Percentiles rank a stretch among this genome's conserved stretches.
These are phyloP conservation scores for Trachymyrmex septentrionalis DNA, from an alignment of 1,140 invertebrate species.

Conservation along the genomic window DNA sequence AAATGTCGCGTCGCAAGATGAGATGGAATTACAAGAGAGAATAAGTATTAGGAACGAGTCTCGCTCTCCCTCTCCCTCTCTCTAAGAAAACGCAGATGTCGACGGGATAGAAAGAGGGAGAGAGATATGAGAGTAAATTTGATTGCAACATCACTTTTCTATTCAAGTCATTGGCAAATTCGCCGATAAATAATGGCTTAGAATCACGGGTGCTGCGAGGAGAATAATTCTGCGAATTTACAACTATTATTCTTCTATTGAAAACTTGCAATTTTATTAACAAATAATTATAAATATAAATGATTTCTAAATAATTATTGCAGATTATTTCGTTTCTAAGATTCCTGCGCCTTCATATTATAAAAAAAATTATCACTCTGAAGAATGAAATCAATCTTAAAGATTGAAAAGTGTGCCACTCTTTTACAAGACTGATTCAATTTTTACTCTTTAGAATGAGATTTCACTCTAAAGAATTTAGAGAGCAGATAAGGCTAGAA, in stretches of 20 bases:
- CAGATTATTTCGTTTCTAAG: neutral
- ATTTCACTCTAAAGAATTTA: too few relatives aligned
- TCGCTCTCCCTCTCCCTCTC: neutral
- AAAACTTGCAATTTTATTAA: constrained; percentile 4
- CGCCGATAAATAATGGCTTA: neutral
- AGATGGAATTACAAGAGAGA: constrained; percentile 34
- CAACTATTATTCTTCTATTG: neutral
- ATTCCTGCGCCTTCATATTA: neutral
- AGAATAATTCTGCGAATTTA: neutral
- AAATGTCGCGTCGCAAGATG: constrained; percentile 53
- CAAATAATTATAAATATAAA: neutral
- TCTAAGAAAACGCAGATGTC: neutral
- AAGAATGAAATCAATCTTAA: too few relatives aligned
- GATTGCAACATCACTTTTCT: constrained; percentile 20
- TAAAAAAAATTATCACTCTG: too few relatives aligned
- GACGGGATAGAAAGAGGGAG: neutral
- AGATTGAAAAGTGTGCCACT: too few relatives aligned
- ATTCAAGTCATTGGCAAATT: neutral
- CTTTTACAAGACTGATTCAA: too few relatives aligned
- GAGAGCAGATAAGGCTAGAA: too few relatives aligned
- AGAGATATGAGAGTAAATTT: neutral
- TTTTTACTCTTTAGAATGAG: too few relatives aligned
- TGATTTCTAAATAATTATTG: neutral
- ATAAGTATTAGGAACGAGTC: constrained; percentile 23
- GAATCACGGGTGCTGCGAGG: neutral